These are phyloP conservation scores for Prunella fulvescens DNA, from an alignment of 2,113 vertebrate species.

Conservation along the genomic window DNA sequence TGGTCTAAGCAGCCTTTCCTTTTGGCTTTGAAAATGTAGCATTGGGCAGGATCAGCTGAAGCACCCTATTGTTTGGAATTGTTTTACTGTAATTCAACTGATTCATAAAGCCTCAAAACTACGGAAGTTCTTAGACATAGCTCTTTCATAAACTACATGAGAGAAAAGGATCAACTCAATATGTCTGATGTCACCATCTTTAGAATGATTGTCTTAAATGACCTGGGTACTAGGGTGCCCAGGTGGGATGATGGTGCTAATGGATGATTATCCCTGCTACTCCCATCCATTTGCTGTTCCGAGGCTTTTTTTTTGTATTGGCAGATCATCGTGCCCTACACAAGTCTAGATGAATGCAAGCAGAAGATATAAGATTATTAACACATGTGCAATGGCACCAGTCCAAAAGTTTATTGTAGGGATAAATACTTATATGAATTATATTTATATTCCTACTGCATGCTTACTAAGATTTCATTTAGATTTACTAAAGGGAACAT, in stretches of 20 bases:
- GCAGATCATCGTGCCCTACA: not conserved
- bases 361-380: not conserved
- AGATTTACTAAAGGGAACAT: not conserved
- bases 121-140: not conserved
- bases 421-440: not conserved
- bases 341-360: not conserved
- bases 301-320: not conserved
- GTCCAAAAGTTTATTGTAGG: not conserved
- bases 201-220: not conserved
- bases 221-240: not conserved
- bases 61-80: not conserved
- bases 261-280: not conserved
- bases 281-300: not conserved
- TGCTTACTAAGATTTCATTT: slow-evolving; percentile 26
- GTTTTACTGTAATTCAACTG: not conserved
- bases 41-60: not conserved
- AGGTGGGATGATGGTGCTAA: not conserved
- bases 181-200: not conserved
- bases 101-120: not conserved
- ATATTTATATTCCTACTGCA: not conserved
- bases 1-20: not conserved
- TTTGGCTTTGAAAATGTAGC: not conserved
- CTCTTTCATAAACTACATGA: not conserved
- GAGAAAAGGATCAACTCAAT: not conserved
- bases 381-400: not conserved